These are phyloP conservation scores for Harpegnathos saltator DNA, from an alignment of 1,140 invertebrate species.

Conservation along the genomic window DNA sequence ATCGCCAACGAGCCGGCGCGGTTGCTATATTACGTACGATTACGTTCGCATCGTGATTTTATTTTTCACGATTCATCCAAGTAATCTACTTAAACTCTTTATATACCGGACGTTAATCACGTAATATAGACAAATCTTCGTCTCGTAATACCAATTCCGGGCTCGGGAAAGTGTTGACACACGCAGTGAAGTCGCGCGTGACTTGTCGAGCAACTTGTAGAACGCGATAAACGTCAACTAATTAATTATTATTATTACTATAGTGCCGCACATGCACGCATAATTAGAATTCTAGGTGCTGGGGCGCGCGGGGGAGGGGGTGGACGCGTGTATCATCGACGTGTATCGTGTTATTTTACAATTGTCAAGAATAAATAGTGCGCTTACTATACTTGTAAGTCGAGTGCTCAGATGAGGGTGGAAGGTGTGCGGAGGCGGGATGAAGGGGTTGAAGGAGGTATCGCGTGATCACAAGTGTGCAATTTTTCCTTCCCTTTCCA, in stretches of 20 bases:
- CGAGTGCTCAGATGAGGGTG: slow-evolving; percentile 54
- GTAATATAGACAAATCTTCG: neutral
- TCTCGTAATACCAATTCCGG: neutral
- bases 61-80: neutral
- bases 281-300: slow-evolving; percentile 5
- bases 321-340: neutral
- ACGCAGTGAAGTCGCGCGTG: neutral
- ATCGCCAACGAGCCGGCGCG: neutral
- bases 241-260: no score
- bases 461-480: slow-evolving; percentile 14
- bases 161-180: neutral
- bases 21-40: neutral
- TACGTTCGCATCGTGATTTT: neutral
- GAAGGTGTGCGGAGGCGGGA: no score
- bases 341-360: slow-evolving; percentile 42
- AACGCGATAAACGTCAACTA: slow-evolving; percentile 29
- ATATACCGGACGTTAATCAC: neutral
- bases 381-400: slow-evolving; percentile 71
- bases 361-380: slow-evolving; percentile 69
- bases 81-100: neutral
- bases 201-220: slow-evolving; percentile 27
- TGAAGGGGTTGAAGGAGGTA: slow-evolving; percentile 7
- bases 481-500: neutral
- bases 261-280: slow-evolving; percentile 20
- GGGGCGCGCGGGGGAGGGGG: no score